Evolutionary conservation across 1,140 invertebrate genomes (phyloP).

Genomic region (Drosophila sp.): DNA sequence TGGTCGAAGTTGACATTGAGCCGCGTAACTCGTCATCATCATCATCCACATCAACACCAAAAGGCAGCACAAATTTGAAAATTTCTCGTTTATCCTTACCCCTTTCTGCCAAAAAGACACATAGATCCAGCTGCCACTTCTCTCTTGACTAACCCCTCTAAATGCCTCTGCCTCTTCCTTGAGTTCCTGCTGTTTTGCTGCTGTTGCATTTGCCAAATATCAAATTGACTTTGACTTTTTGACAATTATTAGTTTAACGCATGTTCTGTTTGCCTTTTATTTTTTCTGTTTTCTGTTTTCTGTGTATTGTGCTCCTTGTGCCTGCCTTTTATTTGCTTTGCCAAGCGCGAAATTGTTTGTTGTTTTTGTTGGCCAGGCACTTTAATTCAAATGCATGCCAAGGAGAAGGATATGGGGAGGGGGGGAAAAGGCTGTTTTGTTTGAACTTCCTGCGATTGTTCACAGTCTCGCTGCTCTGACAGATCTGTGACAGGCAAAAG

Average conservation of each 20-base stretch:
- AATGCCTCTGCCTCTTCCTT: constrained; percentile 9
- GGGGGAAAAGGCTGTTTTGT: constrained; percentile 40
- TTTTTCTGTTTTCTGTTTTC: background rate
- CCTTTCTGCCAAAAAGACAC: background rate
- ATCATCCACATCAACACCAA: constrained; percentile 22
- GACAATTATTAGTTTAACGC: constrained; percentile 81
- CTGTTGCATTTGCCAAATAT: constrained; percentile 45
- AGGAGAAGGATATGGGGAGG: constrained; percentile 3
- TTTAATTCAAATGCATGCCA: constrained; percentile 67
- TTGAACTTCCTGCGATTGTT: constrained; percentile 79
- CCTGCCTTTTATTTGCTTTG: constrained; percentile 63
- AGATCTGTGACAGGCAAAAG: constrained; percentile 73
- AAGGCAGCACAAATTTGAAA: constrained; percentile 28
- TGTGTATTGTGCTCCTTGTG: constrained; percentile 16
- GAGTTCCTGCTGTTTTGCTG: constrained; percentile 17
- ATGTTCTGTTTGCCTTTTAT: constrained; percentile 56
- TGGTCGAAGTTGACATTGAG: constrained; percentile 64
- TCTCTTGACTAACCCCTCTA: constrained; percentile 39
- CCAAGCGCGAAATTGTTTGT: constrained; percentile 80
- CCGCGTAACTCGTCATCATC: constrained; percentile 67
- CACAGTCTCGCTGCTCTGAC: constrained; percentile 75
- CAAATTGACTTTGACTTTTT: constrained; percentile 75
- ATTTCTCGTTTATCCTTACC: constrained; percentile 50
- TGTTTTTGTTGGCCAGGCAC: constrained; percentile 56
- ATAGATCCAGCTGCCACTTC: background rate